Percentiles rank a stretch among this genome's conserved stretches.
These are phyloP conservation scores for Archegozetes longisetosus DNA, from an alignment of 1,140 invertebrate genomes.

Conservation along the genomic window DNA sequence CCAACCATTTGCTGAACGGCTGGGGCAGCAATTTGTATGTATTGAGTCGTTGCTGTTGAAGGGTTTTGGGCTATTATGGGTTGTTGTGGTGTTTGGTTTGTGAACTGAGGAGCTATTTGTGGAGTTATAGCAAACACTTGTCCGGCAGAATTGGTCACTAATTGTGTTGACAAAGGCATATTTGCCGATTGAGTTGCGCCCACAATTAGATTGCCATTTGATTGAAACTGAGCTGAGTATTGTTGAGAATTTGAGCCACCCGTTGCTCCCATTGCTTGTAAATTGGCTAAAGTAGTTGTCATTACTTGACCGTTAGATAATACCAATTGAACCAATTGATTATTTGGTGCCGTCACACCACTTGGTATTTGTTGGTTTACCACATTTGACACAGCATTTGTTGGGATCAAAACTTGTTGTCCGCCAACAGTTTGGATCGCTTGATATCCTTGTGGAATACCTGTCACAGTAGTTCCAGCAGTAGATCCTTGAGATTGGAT, in stretches of 20 bases:
- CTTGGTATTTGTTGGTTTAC: neutral
- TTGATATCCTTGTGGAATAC: neutral
- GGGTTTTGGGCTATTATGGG: slow-evolving; percentile 18
- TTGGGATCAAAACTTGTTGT: neutral
- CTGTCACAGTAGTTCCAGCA: neutral
- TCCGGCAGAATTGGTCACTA: slow-evolving; percentile 21
- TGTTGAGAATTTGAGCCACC: slow-evolving; percentile 31
- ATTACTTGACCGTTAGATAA: slow-evolving; percentile 52
- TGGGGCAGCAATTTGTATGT: slow-evolving; percentile 25
- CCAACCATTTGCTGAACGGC: neutral
- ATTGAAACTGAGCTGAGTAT: slow-evolving; percentile 44
- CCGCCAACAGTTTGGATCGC: neutral
- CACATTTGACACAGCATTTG: too few species aligned
- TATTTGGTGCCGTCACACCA: neutral
- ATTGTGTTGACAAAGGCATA: slow-evolving; percentile 24
- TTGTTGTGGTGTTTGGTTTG: slow-evolving; percentile 3
- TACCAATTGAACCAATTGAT: slow-evolving; percentile 32
- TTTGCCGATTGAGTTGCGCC: neutral
- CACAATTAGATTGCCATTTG: slow-evolving; percentile 33
- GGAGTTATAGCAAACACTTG: slow-evolving; percentile 18
- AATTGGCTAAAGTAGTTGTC: slow-evolving; percentile 61
- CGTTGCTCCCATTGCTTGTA: slow-evolving; percentile 47
- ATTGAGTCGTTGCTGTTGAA: slow-evolving; percentile 38
- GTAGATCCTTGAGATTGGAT: neutral
- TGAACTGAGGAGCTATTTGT: slow-evolving; percentile 20